These are phyloP conservation scores for Muscicapa striata DNA, from an alignment of 2,797 vertebrate species.

Conservation along the genomic window DNA sequence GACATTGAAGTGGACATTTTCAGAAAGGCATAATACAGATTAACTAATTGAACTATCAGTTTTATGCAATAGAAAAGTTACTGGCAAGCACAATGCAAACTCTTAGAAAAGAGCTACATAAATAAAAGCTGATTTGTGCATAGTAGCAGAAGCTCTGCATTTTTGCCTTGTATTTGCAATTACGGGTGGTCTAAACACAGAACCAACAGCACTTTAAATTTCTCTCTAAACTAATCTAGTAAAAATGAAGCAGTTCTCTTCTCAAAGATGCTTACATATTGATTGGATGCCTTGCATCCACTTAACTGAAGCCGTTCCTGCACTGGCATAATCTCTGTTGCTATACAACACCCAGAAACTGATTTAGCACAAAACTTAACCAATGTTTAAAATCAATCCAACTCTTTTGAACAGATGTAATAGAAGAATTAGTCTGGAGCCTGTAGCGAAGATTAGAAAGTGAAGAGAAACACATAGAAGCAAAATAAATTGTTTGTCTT, in stretches of 20 bases:
- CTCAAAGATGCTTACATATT: not conserved
- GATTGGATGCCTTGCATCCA: not conserved
- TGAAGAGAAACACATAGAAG: not conserved
- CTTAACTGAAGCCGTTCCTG: not conserved
- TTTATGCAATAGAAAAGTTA: not conserved
- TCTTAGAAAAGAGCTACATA: not conserved
- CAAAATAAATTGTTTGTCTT: not conserved
- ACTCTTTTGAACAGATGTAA: not conserved
- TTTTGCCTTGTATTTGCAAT: not conserved
- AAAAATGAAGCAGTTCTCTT: not conserved
- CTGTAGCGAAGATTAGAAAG: not conserved
- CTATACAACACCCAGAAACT: not conserved
- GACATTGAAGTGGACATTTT: not conserved
- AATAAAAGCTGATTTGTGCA: not conserved
- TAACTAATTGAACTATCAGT: not conserved
- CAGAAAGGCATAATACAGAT: not conserved
- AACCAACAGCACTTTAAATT: not conserved
- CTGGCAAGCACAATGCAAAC: not conserved
- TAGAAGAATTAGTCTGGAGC: not conserved
- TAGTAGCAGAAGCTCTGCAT: not conserved
- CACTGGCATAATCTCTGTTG: not conserved
- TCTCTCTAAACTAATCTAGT: not conserved
- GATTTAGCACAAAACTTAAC: not conserved
- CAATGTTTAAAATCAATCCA: not conserved
- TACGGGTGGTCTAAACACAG: not conserved